Percentiles rank a stretch among this genome's conserved stretches.
phyloP scores from a whole-genome alignment of 2,113 vertebrate genomes.

The Sebastes fasciatus region DNA sequence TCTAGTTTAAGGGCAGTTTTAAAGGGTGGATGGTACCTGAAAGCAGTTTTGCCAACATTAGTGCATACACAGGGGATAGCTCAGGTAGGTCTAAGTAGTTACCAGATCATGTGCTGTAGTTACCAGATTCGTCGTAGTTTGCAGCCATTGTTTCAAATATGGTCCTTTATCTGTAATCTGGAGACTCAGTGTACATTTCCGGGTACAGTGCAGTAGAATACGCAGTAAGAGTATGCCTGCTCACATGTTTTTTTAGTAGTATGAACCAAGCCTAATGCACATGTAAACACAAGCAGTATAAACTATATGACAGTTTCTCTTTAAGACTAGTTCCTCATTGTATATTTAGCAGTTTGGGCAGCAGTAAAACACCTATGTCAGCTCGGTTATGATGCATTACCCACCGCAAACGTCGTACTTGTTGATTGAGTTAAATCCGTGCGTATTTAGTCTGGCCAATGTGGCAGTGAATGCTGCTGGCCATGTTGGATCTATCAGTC shows the following conservation, averaged over 20 bases:
- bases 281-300: not conserved
- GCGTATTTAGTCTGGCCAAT: not conserved
- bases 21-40: too few species aligned
- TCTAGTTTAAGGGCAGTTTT: too few species aligned
- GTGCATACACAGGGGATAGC: too few species aligned
- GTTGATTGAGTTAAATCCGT: not conserved
- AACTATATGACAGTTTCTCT: not conserved
- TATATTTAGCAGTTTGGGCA: not conserved
- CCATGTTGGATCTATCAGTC: slow-evolving; percentile 37
- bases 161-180: not conserved
- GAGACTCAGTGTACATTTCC: not conserved
- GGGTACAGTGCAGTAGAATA: not conserved
- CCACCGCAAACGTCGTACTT: not conserved
- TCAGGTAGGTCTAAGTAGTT: too few species aligned
- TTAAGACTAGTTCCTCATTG: not conserved
- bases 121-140: not conserved
- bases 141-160: not conserved
- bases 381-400: not conserved
- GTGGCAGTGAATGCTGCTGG: slow-evolving; percentile 24
- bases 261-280: not conserved
- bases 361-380: not conserved
- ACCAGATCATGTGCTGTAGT: too few species aligned
- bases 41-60: too few species aligned
- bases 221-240: not conserved
- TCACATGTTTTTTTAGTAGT: not conserved